phyloP scores from a whole-genome alignment of 2,888 invertebrate genomes.

The Drosophila quasianomalipes region DNA sequence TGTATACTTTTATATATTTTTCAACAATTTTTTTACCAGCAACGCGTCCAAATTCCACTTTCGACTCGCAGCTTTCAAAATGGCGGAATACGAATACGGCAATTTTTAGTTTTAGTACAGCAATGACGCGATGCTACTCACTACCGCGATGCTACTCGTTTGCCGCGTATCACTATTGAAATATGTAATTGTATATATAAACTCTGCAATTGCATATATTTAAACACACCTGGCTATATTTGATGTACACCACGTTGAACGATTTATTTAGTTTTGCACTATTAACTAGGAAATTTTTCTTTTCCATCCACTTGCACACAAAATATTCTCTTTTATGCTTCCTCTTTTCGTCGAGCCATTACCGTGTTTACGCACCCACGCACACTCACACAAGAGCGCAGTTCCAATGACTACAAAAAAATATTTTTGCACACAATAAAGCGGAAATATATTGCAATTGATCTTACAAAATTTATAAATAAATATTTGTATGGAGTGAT shows the following conservation, averaged over 20 bases:
- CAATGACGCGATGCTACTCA: constrained; percentile 84
- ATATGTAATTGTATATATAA: constrained; percentile 31
- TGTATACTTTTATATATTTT: constrained; percentile 70
- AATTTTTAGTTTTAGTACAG: constrained; percentile 85
- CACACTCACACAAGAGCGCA: constrained; percentile 40
- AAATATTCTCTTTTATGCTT: constrained; percentile 64
- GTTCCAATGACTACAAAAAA: constrained; percentile 8
- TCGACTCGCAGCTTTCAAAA: constrained; percentile 85
- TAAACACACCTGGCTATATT: constrained; percentile 55
- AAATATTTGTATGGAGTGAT: neutral
- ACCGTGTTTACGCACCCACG: constrained; percentile 44
- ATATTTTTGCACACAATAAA: constrained; percentile 1
- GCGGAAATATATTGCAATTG: neutral
- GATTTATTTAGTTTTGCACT: constrained; percentile 53
- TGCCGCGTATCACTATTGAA: constrained; percentile 55
- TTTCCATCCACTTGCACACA: constrained; percentile 71
- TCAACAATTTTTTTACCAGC: constrained; percentile 80
- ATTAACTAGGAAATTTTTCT: constrained; percentile 51
- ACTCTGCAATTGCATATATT: constrained; percentile 8
- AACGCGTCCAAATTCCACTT: constrained; percentile 85
- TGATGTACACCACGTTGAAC: constrained; percentile 42
- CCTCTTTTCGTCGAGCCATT: constrained; percentile 49
- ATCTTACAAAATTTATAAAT: constrained; percentile 11
- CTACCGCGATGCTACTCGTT: constrained; percentile 70
- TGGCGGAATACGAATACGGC: constrained; percentile 86